Evolutionary conservation across 2,888 invertebrate genomes (phyloP).

Genomic region (Drosophila pseudotakahashii): DNA sequence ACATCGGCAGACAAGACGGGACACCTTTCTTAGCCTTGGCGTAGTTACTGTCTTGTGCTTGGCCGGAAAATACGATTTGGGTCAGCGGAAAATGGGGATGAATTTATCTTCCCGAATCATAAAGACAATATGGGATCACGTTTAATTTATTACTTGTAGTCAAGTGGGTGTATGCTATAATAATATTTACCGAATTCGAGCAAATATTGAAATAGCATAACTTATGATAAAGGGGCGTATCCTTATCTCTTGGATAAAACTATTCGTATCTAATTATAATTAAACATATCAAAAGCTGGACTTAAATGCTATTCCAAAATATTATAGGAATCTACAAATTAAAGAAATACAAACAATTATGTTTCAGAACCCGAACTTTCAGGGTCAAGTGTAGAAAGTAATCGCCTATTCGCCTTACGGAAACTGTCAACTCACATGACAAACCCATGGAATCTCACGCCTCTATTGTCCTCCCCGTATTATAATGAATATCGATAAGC

Average conservation of each 20-base stretch:
- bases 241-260: no score
- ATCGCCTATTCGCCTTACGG: background rate
- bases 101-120: conserved; percentile 24
- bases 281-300: background rate
- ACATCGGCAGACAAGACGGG: conserved; percentile 41
- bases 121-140: conserved; percentile 18
- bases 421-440: conserved; percentile 20
- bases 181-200: background rate
- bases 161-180: conserved; percentile 7
- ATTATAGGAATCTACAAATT: no score
- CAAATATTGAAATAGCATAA: background rate
- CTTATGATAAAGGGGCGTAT: background rate
- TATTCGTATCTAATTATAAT: background rate
- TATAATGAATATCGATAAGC: conserved; percentile 47
- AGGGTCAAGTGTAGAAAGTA: conserved; percentile 21
- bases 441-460: conserved; percentile 33
- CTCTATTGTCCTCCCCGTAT: conserved; percentile 18
- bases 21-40: conserved; percentile 50
- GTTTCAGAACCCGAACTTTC: background rate
- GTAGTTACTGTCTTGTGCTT: conserved; percentile 27
- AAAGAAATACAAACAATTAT: background rate
- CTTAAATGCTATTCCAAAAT: no score
- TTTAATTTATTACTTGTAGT: conserved; percentile 15
- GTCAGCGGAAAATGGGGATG: conserved; percentile 23
- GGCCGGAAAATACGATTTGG: conserved; percentile 21